Evolutionary conservation across 2,888 invertebrate genomes (phyloP), one percentile per base, ranked within the genome.

Genomic region (Cepaea hortensis): DNA sequence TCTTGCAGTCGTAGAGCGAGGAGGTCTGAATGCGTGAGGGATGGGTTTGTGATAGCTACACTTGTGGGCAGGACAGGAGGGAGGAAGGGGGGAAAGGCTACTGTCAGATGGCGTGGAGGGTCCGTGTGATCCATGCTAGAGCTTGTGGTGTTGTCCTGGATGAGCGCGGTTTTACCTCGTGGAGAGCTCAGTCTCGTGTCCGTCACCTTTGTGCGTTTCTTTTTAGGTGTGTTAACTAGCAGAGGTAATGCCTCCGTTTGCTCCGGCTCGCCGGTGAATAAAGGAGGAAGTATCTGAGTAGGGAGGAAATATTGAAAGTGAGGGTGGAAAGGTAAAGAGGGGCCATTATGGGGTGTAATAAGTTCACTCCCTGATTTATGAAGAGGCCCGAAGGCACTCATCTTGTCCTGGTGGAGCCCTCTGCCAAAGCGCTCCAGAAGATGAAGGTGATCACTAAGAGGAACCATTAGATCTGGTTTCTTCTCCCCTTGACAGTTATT

Each of bases 1-100:
- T 91, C 90, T 62, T 90, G 90, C 48, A 96, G 98, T 88, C 93
- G 91, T 87, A 91, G 92, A 61, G 91, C 91, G 83, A 94, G 88
- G 61, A 94, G 90, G 87, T 93, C 93, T 3, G 94, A 92, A 84
- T 94, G 93, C 81, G 98, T 98, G 92, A 98, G 96, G 94, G 98
- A 97, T 87, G 98, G 98, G 95, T 98, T 98, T 88, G 98, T 97
- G 95, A 98, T 98, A 94, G 98, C 98, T 94, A 98, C 98, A 89
- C 98, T 97, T 88, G 98, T 98, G 15, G 98, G 98, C 94, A 98
- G 96, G 93, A 97, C 97, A 91, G 97, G 11, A 91, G 97, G 97
- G 95, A 98, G 96, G 95, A 98, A 97, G 87, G 97, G 97, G 84
- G 97, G 97, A 92, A 96, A 96, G 55, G 87, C 84, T 11, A 62